phyloP scores from a whole-genome alignment of 2,888 invertebrate species.

The Caenorhabditis japonica region DNA sequence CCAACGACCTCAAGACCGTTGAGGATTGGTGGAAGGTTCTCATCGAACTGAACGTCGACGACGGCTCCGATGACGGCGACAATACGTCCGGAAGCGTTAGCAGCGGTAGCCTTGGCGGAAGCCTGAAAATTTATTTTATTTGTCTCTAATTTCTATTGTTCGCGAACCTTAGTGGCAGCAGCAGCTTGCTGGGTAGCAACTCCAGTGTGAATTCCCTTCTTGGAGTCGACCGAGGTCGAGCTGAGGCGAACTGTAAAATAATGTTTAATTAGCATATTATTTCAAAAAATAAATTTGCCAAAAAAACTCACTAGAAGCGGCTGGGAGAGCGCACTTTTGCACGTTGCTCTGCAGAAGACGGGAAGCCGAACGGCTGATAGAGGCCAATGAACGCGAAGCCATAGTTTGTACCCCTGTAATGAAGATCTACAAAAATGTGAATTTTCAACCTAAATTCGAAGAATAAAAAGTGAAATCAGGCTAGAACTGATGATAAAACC shows the following conservation, averaged over 20 bases:
- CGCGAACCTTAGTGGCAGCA: conserved; percentile 60
- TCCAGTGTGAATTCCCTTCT: conserved; percentile 67
- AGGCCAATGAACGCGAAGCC: conserved; percentile 69
- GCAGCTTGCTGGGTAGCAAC: conserved; percentile 65
- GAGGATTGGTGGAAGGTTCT: conserved; percentile 89
- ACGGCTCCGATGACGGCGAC: conserved; percentile 97
- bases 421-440: not conserved
- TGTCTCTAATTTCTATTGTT: not conserved
- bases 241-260: conserved; percentile 63
- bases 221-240: conserved; percentile 64
- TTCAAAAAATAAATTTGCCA: conserved; percentile 7
- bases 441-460: conserved; percentile 23
- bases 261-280: conserved; percentile 4
- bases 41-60: conserved; percentile 95
- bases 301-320: conserved; percentile 54
- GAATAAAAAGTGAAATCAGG: not conserved
- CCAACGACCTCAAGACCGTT: conserved; percentile 93
- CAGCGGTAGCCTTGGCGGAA: conserved; percentile 64
- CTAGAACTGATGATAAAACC: not conserved
- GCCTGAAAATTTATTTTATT: too few relatives aligned
- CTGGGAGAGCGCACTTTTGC: conserved; percentile 62
- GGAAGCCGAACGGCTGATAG: conserved; percentile 66
- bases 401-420: conserved; percentile 57
- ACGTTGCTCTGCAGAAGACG: conserved; percentile 67
- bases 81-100: conserved; percentile 79